Evolutionary conservation across 2,797 vertebrate species (phyloP), one percentile per base, ranked within the genome.

Genomic region (Karalla daura): DNA sequence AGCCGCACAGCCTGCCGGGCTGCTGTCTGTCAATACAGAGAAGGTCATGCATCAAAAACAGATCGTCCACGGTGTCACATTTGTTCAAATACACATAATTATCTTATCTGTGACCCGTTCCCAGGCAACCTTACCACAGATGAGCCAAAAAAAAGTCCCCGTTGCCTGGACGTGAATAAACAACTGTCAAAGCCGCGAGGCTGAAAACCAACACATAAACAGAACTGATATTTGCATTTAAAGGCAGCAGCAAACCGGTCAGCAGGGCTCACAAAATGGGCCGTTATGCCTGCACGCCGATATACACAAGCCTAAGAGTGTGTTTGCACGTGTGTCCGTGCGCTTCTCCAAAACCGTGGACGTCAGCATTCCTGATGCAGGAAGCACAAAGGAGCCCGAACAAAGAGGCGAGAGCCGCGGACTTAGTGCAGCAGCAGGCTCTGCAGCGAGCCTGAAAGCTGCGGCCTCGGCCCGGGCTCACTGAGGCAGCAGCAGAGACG

Each of bases 351-450:
- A 89, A 89, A 93, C 69, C 46, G 87, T 84, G 36, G 50, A 60
- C 25, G 83, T 94, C 92, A 94, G 93, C 92, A 93, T 92, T 94
- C 89, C 91, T 84, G 79, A 51, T 71, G 70, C 77, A 78, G 76
- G 87, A 88, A 84, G 84, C 89, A 93, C 91, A 93, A 92, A 89
- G 65, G 74, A 72, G 52, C 24, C 62, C 2, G 79, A 86, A 93
- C 92, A 93, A 93, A 88, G 88, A 81, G 67, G 10, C 40, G 32
- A 50, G 86, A 88, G 81, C 85, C 66, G 12, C 23, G 63, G 85
- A 89, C 85, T 88, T 85, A 88, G 69, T 12, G n/a, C 79, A 58
- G 36, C 73, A 81, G 52, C 83, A 59, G 17, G 53, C 85, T 76
- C 74, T 36, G 76, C 78, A 65, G 61, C 50, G 11, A 64, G 47